These are phyloP conservation scores for Coenonympha glycerion DNA, from an alignment of 2,888 invertebrate genomes.

Conservation along the genomic window DNA sequence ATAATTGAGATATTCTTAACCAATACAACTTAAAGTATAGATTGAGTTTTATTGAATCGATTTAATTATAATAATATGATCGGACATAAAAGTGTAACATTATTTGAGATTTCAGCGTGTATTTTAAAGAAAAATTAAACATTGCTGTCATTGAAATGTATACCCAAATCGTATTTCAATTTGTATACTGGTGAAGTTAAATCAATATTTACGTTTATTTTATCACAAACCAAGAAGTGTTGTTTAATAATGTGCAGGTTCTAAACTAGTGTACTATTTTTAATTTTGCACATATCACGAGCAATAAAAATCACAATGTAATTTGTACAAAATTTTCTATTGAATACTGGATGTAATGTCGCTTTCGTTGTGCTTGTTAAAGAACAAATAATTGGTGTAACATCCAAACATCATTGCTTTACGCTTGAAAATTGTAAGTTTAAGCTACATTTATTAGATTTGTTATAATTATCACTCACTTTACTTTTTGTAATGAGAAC, in stretches of 20 bases:
- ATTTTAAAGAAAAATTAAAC: not conserved
- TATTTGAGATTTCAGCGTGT: not conserved
- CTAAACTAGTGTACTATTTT: slow-evolving; percentile 57
- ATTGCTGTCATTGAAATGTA: not conserved
- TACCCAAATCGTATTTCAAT: not conserved
- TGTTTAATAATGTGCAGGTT: slow-evolving; percentile 56
- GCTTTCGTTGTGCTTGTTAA: slow-evolving; percentile 50
- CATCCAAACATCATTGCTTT: slow-evolving; percentile 42
- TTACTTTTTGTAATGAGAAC: no score
- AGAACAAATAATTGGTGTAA: slow-evolving; percentile 33
- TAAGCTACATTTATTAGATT: not conserved
- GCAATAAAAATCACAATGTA: slow-evolving; percentile 68
- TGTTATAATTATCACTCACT: no score
- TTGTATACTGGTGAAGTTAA: slow-evolving; percentile 5
- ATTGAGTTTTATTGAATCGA: not conserved
- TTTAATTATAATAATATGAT: not conserved
- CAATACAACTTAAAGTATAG: no score
- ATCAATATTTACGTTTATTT: not conserved
- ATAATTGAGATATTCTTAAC: no score
- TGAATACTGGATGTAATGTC: slow-evolving; percentile 55
- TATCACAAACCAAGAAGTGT: not conserved
- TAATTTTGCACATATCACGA: slow-evolving; percentile 66
- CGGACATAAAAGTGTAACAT: not conserved
- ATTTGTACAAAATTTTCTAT: slow-evolving; percentile 56
- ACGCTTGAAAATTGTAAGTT: slow-evolving; percentile 59